Evolutionary conservation across 2,888 invertebrate species (phyloP), one percentile per base, ranked within the genome.

Genomic region (Tricholauxania praeusta): DNA sequence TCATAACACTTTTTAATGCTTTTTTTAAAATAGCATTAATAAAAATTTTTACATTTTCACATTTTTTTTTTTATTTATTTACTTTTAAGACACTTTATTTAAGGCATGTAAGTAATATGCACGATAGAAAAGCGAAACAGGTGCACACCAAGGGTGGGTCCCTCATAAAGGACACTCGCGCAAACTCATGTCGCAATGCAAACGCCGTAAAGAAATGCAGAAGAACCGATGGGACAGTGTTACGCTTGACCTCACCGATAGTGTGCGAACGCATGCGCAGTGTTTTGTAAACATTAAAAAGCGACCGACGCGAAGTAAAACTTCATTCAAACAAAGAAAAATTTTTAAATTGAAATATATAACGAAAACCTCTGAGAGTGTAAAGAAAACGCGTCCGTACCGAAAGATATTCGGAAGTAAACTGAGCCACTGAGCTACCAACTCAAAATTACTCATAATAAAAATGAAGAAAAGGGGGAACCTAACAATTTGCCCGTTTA

Each of bases 341-440:
- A 39, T 39, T 39, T 10, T 10, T 8, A 7, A 39, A 10, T 1
- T 39, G 10, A 39, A 39, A 39, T 10, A 39, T 10, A 39, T 10
- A 10, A 10, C 7, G 39, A 4, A 28, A 28, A 4, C 28, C 28
- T 3, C 28, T 39, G 7, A 5, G 14, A 12, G 39, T 47, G 48
- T 66, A 72, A 73, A 73, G 72, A 68, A 75, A 73, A 75, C 80
- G 81, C 83, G 85, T 83, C 86, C 83, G 82, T 81, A 79, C 83
- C 82, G 82, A 79, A 82, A 82, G 84, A 83, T 83, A 82, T 81
- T 79, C 83, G 81, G 82, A 86, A 85, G 81, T 85, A 79, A 83
- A 85, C 86, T 85, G 80, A 86, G 75, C 59, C 19, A 55, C 71
- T 64, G 62, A 65, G 49, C 53, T 63, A 72, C 73, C 32, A 68